These are phyloP conservation scores for Girardia tigrina DNA, from an alignment of 2,888 invertebrate species.

Conservation along the genomic window DNA sequence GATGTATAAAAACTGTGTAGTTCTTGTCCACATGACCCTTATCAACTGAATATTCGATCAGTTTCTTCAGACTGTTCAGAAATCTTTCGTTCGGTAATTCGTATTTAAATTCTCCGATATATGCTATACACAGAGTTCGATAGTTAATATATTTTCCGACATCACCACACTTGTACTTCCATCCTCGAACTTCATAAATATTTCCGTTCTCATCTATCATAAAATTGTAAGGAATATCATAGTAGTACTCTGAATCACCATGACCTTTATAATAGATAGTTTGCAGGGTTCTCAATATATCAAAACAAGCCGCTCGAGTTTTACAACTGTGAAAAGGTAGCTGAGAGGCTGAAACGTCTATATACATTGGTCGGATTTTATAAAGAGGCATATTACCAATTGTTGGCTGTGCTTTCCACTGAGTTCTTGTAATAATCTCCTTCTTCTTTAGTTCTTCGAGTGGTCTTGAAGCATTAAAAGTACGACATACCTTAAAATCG, in stretches of 20 bases:
- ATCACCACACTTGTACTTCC: not conserved
- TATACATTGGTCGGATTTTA: not conserved
- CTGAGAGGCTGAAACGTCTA: not conserved
- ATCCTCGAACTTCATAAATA: conserved; percentile 16
- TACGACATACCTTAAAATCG: not conserved
- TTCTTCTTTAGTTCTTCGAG: not conserved
- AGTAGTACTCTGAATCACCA: not conserved
- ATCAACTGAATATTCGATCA: not conserved
- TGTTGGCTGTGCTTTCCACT: not conserved
- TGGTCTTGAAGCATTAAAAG: conserved; percentile 4
- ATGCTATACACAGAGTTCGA: conserved; percentile 14
- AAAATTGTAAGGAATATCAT: conserved; percentile 9
- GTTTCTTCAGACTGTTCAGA: not conserved
- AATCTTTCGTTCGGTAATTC: not conserved
- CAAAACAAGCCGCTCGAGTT: not conserved
- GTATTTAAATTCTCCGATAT: not conserved
- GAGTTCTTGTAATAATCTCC: not conserved
- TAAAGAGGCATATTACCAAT: not conserved
- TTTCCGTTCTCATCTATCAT: conserved; percentile 1
- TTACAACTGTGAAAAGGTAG: not conserved
- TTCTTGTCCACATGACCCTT: not conserved
- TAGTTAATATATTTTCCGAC: not conserved
- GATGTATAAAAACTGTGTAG: not conserved
- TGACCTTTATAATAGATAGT: not conserved
- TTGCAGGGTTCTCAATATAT: not conserved